Base-by-base conservation (phyloP, 2,888 invertebrate genomes). In the Meta bourneti region DNA sequence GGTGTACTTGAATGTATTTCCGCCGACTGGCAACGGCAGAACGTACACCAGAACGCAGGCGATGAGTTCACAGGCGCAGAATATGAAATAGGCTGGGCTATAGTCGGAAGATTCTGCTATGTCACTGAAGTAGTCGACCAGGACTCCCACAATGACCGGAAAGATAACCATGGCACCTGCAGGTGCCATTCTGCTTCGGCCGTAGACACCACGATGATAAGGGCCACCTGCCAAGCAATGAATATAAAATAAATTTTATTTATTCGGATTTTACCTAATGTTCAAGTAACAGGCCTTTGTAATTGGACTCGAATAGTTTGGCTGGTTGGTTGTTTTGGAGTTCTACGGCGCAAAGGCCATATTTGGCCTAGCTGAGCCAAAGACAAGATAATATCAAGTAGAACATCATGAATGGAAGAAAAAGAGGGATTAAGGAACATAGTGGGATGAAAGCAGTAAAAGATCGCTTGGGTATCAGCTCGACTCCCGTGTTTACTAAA, bases 71-170 rank as follows among this genome's bases (percentile, higher is more conserved):
- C 93, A 89, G 34, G 93, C 93, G 70, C 93, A 93, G 75, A 94
- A 94, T 8, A 93, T 78, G 49, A 93, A 92, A 19, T 93, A 93
- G 5, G 94, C 86, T 19, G 94, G 94, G 48, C 94, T 90, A 69
- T 93, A 94, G 80, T 93, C 93, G 2, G 93, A 83, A 6, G 80
- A 52, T 20, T 86, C 90, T 16, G 87, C 70, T 11, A 92, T 51
- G 6, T 74, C 70, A 6, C 88, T 86, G 71, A 93, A 94, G 20
- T 93, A 92, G 77, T 94, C 94, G 1, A 93, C 88, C n/a, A 94
- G 78, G n/a, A 92, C 13, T 0, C 94, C 94, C 11, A 89, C 84
- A 9, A 93, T 51, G 0, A 91, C 82, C 7, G 93, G 92, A 9
- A 93, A 91, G 6, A 93, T 54, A 4, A 72, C 86, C 52, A 93